Conservation (phyloP, 2,797 vertebrate species). For the Pachyuromys duprasi region DNA sequence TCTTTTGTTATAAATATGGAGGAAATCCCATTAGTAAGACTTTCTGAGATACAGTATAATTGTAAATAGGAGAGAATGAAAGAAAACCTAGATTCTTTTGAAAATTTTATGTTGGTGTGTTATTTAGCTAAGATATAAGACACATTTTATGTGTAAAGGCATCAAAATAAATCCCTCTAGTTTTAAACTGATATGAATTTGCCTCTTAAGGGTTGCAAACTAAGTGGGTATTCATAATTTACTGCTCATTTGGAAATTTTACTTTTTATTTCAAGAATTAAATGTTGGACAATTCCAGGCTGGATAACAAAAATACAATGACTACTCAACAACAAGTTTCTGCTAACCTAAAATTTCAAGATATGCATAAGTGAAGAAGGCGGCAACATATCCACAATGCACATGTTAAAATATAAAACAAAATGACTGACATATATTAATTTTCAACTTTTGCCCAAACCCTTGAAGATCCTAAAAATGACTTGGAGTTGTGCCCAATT, state of each 20-base stretch:
- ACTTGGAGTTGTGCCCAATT: slow-evolving; percentile 43
- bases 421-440: slow-evolving; percentile 47
- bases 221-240: neutral
- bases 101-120: neutral
- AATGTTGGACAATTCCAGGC: neutral
- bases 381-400: neutral
- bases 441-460: slow-evolving; percentile 63
- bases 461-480: slow-evolving; percentile 32
- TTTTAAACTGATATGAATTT: neutral
- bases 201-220: neutral
- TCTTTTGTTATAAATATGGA: neutral
- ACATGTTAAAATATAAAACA: slow-evolving; percentile 46
- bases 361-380: slow-evolving; percentile 5
- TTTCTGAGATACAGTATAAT: slow-evolving; percentile 3
- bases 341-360: slow-evolving; percentile 38
- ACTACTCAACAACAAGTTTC: slow-evolving; percentile 4
- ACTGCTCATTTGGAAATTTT: neutral
- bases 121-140: neutral
- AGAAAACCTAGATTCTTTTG: neutral
- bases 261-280: slow-evolving; percentile 46
- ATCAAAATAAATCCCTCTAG: neutral
- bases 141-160: neutral
- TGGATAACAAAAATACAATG: slow-evolving; percentile 9
- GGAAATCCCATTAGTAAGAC: neutral
- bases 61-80: neutral